Conservation (phyloP, 2,797 vertebrate genomes). For the Hemibagrus guttatus region DNA sequence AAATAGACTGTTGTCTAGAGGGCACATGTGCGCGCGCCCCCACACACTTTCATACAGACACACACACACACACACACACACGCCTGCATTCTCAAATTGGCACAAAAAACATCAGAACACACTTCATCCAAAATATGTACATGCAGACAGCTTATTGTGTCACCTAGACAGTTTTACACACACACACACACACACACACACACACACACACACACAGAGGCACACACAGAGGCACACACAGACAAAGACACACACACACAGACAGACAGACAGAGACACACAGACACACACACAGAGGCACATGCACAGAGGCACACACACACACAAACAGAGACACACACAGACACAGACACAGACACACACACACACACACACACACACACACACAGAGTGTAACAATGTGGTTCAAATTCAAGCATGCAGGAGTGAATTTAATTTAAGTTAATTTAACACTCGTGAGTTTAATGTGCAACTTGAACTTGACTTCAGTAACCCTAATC, state of each 20-base stretch:
- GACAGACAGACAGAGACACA: too few relatives aligned
- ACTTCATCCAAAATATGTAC: not conserved
- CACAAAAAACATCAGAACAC: conserved; percentile 2
- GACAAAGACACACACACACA: not conserved
- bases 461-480: conserved; percentile 43
- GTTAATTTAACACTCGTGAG: conserved; percentile 30
- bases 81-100: not conserved
- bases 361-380: not conserved
- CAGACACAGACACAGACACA: not conserved
- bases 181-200: not conserved
- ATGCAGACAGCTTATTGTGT: not conserved
- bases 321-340: not conserved
- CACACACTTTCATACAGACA: conserved; percentile 39
- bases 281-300: not conserved
- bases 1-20: conserved; percentile 80
- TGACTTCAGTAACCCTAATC: conserved; percentile 39
- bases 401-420: conserved; percentile 5
- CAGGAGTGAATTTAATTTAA: conserved; percentile 24
- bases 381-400: not conserved
- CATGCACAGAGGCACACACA: not conserved
- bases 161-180: not conserved
- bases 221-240: not conserved
- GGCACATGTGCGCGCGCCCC: conserved; percentile 69
- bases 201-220: not conserved
- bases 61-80: conserved; percentile 29